Base-by-base conservation (phyloP, 2,113 vertebrate genomes). In the Sceloporus tristichus region DNA sequence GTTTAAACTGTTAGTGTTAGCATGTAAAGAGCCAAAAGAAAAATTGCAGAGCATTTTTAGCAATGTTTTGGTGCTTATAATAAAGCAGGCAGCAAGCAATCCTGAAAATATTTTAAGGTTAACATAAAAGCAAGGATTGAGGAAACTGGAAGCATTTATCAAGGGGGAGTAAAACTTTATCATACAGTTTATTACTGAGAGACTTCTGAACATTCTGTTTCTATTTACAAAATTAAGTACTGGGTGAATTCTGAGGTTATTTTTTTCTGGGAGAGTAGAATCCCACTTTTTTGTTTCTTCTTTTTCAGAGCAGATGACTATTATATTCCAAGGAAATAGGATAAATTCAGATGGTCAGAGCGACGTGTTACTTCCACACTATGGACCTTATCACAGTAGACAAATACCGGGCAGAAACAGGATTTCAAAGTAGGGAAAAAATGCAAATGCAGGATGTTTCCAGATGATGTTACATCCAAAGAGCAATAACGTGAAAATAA, bases 81-180 rank as follows among this genome's bases (percentile, higher is more conserved):
- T 87, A 48, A 87, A 87, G 82, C 56, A 82, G 70, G 65, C n/a
- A 40, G 34, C 13, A 6, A 23, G 16, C 38, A 62, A 29, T 40
- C 48, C 68, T 75, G 79, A 87, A 75, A 82, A 87, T 82, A 87
- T 75, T 82, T 81, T 82, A 87, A 82, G 70, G 86, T 81, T 87
- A 82, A 75, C 65, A 65, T 74, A 42, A 82, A 87, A 87, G 54
- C 86, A 82, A 65, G 82, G 70, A 87, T 16, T 34, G 25, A 42
- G 70, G 23, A 1, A 62, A 65, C 16, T 27, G 40, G 56, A 85
- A 85, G 84, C 38, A 18, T 66, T 77, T 7, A 27, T 71, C 29
- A 19, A 85, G 9, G 7, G 73, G 21, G 38, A 77, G 25, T 19
- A 62, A 77, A 85, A 18, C 34, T 59, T 62, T 4, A 40, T 75